phyloP scores from a whole-genome alignment of 1,140 invertebrate genomes.

The Drosophila sp. region DNA sequence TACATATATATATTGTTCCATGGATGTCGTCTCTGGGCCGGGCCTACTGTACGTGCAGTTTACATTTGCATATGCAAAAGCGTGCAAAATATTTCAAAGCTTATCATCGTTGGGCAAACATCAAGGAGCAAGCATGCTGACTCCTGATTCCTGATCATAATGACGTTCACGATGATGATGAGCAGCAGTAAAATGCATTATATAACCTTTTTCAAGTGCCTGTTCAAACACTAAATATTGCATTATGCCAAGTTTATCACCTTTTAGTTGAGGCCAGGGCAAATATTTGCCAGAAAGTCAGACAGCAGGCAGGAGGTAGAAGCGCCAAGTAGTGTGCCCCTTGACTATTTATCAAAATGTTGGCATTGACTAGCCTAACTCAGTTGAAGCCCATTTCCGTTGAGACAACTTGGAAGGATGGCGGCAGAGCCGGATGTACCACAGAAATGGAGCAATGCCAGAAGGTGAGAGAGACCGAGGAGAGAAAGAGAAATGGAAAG shows the following conservation, averaged over 20 bases:
- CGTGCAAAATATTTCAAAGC: constrained; percentile 59
- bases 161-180: constrained; percentile 4
- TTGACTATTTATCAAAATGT: constrained; percentile 46
- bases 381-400: constrained; percentile 51
- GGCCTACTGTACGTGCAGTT: constrained; percentile 17
- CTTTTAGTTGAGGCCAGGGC: constrained; percentile 53
- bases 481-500: not conserved
- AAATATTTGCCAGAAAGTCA: constrained; percentile 55
- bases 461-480: not conserved
- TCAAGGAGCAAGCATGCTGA: not conserved
- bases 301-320: too few species aligned
- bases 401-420: not conserved
- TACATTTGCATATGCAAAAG: constrained; percentile 49
- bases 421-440: constrained; percentile 24
- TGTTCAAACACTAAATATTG: constrained; percentile 63
- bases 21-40: constrained; percentile 3
- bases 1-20: not conserved
- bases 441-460: constrained; percentile 18
- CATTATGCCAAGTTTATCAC: constrained; percentile 71
- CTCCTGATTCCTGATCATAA: constrained; percentile 11
- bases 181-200: constrained; percentile 40
- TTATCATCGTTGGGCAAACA: constrained; percentile 64
- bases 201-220: constrained; percentile 49
- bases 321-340: constrained; percentile 9
- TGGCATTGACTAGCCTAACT: constrained; percentile 32